phyloP scores from a whole-genome alignment of 37 sponge, comb jelly and placozoan genomes.

The Tethya wilhelma region DNA sequence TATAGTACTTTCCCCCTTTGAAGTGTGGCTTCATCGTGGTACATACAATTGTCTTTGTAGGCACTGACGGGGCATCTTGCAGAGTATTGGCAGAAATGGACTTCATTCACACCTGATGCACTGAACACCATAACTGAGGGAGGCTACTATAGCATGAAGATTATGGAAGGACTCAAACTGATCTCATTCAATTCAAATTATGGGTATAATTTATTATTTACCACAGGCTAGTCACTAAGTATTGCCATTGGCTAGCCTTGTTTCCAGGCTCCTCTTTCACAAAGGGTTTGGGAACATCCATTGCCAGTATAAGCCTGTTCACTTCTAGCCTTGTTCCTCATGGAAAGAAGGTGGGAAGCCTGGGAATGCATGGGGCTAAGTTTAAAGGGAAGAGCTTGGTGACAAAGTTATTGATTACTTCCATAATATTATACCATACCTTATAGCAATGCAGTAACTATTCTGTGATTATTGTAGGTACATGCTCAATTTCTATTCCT shows the following conservation, averaged over 20 bases:
- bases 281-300: too few species aligned
- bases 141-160: conserved; percentile 68
- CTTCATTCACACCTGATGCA: conserved; percentile 27
- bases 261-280: too few species aligned
- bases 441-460: too few species aligned
- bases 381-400: too few species aligned
- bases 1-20: neutral
- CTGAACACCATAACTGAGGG: conserved; percentile 44
- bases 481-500: conserved; percentile 62
- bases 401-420: too few species aligned
- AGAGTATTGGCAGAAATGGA: conserved; percentile 61
- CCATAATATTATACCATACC: too few species aligned
- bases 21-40: neutral
- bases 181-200: conserved; percentile 78
- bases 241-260: too few species aligned
- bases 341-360: too few species aligned
- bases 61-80: conserved; percentile 50
- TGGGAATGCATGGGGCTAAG: too few species aligned
- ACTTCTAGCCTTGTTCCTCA: too few species aligned
- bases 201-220: conserved; percentile 58
- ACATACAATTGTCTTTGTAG: conserved; percentile 6
- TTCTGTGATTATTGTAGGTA: conserved; percentile 21
- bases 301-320: too few species aligned
- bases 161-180: conserved; percentile 54
- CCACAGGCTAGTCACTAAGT: too few species aligned